Evolutionary conservation across 2,113 vertebrate genomes (phyloP).

Genomic region (Sander vitreus): DNA sequence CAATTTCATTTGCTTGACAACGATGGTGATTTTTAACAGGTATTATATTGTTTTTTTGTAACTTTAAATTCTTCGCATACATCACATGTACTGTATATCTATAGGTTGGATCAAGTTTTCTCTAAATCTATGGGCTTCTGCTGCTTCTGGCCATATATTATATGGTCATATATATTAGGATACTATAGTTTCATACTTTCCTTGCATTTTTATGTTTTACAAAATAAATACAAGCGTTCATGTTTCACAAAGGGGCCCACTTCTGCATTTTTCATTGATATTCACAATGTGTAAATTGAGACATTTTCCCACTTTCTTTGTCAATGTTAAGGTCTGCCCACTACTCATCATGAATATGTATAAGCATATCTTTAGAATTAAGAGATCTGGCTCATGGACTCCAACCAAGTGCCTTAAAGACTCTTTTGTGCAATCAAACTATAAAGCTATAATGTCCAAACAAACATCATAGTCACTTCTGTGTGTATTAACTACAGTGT

Average conservation of each 20-base stretch:
- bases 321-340: conserved; percentile 39
- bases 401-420: conserved; percentile 10
- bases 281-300: conserved; percentile 50
- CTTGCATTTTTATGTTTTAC: not conserved
- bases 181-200: not conserved
- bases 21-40: not conserved
- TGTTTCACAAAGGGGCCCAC: conserved; percentile 14
- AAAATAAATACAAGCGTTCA: not conserved
- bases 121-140: not conserved
- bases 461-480: not conserved
- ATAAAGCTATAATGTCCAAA: not conserved
- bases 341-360: conserved; percentile 62
- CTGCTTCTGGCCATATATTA: not conserved
- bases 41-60: not conserved
- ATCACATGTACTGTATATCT: no score
- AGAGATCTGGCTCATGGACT: conserved; percentile 18
- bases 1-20: no score
- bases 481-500: not conserved
- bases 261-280: conserved; percentile 57
- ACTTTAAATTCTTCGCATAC: not conserved
- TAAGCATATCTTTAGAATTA: conserved; percentile 46
- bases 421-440: conserved; percentile 15
- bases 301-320: conserved; percentile 54
- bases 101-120: not conserved
- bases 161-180: no score